A percentile compares a stretch with the other conserved stretches of the same genome.
Evolutionary conservation across 2,888 invertebrate species (phyloP).

Genomic region (Dryobota labecula): DNA sequence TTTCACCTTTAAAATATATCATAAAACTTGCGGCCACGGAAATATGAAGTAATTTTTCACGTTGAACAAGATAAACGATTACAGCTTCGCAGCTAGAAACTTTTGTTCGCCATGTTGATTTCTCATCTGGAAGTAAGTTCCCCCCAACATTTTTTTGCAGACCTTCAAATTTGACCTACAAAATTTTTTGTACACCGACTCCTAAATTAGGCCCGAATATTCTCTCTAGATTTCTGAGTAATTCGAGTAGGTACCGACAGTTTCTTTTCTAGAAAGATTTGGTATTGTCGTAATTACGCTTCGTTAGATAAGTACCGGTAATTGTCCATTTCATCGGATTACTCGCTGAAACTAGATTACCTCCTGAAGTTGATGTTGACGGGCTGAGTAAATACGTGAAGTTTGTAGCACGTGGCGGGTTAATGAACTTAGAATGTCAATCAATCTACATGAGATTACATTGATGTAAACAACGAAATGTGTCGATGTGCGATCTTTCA

Average conservation of each 20-base stretch:
- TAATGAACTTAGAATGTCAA: slow-evolving; percentile 8
- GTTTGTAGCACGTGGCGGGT: slow-evolving; percentile 29
- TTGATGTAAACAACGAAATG: neutral
- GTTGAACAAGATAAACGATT: slow-evolving; percentile 62
- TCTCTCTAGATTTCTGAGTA: slow-evolving; percentile 30
- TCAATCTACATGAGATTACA: neutral
- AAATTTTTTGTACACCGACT: slow-evolving; percentile 26
- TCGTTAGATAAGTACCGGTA: slow-evolving; percentile 51
- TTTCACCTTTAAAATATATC: slow-evolving; percentile 42
- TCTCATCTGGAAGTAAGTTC: slow-evolving; percentile 51
- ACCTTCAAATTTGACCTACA: slow-evolving; percentile 18
- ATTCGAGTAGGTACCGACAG: slow-evolving; percentile 15
- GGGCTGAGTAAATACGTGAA: slow-evolving; percentile 26
- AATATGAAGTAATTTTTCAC: slow-evolving; percentile 61
- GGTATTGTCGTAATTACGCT: slow-evolving; percentile 42
- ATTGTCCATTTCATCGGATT: slow-evolving; percentile 56
- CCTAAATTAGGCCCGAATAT: slow-evolving; percentile 24
- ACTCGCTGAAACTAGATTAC: slow-evolving; percentile 48
- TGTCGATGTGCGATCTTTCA: neutral
- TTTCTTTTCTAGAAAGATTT: slow-evolving; percentile 28
- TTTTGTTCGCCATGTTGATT: slow-evolving; percentile 53
- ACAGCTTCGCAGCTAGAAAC: slow-evolving; percentile 46
- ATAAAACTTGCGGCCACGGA: slow-evolving; percentile 39
- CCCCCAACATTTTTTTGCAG: slow-evolving; percentile 27
- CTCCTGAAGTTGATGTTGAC: slow-evolving; percentile 36